These are phyloP conservation scores for Macropis europaea DNA, from an alignment of 2,888 invertebrate species.

Conservation along the genomic window DNA sequence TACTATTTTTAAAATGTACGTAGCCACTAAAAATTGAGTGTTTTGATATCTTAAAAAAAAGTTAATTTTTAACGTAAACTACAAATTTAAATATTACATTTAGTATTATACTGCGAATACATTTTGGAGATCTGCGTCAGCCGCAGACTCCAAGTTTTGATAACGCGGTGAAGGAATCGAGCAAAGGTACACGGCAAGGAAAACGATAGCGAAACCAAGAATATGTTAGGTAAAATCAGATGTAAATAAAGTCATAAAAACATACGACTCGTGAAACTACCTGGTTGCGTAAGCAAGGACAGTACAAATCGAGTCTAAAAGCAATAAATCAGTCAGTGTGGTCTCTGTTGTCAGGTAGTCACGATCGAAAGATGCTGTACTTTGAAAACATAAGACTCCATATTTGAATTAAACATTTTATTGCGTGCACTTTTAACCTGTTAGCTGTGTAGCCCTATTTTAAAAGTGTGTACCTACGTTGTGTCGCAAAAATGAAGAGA, in stretches of 20 bases:
- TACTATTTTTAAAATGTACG: neutral
- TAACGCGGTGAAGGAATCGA: neutral
- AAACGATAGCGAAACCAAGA: neutral
- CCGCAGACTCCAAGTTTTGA: too few relatives aligned
- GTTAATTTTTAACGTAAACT: too few relatives aligned
- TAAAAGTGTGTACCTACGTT: too few relatives aligned
- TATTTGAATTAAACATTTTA: too few relatives aligned
- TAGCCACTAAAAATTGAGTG: neutral
- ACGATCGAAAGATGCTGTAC: neutral
- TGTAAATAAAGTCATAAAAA: neutral
- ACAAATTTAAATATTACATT: too few relatives aligned
- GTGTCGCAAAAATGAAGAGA: too few relatives aligned
- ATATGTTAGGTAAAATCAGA: neutral
- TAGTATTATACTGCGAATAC: too few relatives aligned
- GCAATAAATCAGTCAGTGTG: neutral
- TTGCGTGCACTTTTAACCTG: too few relatives aligned
- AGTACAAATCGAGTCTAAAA: neutral
- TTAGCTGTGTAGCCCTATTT: too few relatives aligned
- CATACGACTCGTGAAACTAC: constrained; percentile 7
- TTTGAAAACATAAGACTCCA: too few relatives aligned
- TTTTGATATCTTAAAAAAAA: too few relatives aligned
- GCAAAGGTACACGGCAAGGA: neutral
- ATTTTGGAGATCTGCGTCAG: too few relatives aligned
- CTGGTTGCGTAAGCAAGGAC: constrained; percentile 14
- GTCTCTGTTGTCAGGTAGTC: neutral